phyloP scores from a whole-genome alignment of 2,113 vertebrate species.

The Odocoileus hemionus region DNA sequence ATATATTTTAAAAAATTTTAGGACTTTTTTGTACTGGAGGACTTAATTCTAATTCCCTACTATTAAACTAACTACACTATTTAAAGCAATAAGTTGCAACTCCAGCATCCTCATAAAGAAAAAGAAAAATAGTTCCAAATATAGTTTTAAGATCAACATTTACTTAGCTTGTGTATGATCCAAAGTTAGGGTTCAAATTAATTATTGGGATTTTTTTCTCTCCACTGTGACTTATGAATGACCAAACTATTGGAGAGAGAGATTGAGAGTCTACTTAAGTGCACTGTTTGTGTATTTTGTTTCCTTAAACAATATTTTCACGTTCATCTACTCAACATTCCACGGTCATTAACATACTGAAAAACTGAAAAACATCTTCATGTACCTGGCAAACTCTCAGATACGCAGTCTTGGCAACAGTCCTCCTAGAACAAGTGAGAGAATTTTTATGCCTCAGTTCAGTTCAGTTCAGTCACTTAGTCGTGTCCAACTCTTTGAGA shows the following conservation, averaged over 20 bases:
- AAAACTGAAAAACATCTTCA: not conserved
- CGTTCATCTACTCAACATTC: not conserved
- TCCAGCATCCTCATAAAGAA: not conserved
- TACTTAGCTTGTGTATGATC: not conserved
- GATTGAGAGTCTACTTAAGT: not conserved
- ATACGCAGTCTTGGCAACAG: not conserved
- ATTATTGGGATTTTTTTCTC: not conserved
- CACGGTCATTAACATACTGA: not conserved
- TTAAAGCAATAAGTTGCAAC: not conserved
- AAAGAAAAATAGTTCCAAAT: not conserved
- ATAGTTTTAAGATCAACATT: conserved; percentile 4
- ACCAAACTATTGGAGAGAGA: not conserved
- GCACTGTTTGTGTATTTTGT: not conserved
- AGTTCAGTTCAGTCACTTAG: not conserved
- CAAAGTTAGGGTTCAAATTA: not conserved
- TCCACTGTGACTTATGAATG: not conserved
- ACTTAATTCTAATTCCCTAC: not conserved
- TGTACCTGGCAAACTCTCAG: not conserved
- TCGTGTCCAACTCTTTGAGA: not conserved
- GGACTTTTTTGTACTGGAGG: not conserved
- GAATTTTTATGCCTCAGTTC: not conserved
- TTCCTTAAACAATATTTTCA: conserved; percentile 11
- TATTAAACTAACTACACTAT: not conserved
- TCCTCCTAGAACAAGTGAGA: not conserved
- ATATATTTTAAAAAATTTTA: not conserved